A percentile compares a stretch with the other conserved stretches of the same genome.
Evolutionary conservation across 2,797 vertebrate genomes (phyloP).

Genomic region (Distichodus sexfasciatus): DNA sequence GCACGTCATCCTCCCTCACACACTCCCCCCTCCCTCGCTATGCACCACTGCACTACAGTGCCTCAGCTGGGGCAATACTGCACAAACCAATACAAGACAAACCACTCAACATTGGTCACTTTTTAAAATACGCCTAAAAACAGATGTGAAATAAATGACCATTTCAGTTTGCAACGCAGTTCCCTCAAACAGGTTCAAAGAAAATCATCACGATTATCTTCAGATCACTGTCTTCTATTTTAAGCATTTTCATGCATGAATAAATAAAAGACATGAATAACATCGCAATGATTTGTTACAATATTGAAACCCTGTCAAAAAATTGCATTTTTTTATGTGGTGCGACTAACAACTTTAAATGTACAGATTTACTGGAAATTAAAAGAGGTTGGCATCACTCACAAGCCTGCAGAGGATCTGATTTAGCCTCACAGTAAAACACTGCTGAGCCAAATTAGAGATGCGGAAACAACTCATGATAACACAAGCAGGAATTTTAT

Average conservation of each 20-base stretch:
- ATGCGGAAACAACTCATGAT: constrained; percentile 44
- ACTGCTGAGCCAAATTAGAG: background rate
- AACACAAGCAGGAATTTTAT: constrained; percentile 56
- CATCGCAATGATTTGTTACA: too few species aligned
- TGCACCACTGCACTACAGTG: constrained; percentile 17
- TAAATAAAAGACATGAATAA: too few species aligned
- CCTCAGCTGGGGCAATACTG: background rate
- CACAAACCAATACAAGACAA: background rate
- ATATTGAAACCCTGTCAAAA: too few species aligned
- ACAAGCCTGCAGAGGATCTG: too few species aligned
- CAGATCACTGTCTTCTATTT: too few species aligned
- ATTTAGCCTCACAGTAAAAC: too few species aligned
- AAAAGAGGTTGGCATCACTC: background rate
- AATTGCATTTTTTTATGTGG: too few species aligned
- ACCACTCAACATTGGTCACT: background rate
- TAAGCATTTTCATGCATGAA: too few species aligned
- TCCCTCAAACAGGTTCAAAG: background rate
- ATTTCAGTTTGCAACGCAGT: background rate
- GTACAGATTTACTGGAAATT: too few species aligned
- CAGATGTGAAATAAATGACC: too few species aligned
- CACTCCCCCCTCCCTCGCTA: constrained; percentile 23
- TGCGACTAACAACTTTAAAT: too few species aligned
- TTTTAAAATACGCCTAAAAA: background rate
- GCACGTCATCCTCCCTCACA: constrained; percentile 30
- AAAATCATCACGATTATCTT: too few species aligned